Base-by-base conservation (phyloP, 2,113 vertebrate genomes). In the Brevimyrus niger region DNA sequence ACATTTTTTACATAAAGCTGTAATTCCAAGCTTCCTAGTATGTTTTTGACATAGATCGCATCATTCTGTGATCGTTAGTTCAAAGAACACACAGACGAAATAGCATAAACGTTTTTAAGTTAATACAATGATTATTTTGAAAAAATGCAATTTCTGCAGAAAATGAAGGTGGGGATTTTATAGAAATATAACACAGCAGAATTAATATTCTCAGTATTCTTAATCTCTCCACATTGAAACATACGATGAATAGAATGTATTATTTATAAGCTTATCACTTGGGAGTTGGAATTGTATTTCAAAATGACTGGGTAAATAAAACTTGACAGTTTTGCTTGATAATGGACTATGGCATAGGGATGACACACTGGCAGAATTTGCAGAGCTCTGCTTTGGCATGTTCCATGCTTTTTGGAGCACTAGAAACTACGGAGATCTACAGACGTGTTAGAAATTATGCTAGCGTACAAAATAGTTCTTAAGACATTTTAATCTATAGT, bases 301-400 rank as follows among this genome's bases (percentile, higher is more conserved):
- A 93, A 95, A 94, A 88, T 94, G 91, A 91, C 95, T 95, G 94
- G 93, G 95, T 95, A 92, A 94, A 94, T 94, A 91, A 93, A 92
- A 95, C 93, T 94, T 92, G 94, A 96, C 94, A 94, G 94, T 94
- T 94, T 92, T 91, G 92, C 89, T 46, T 3, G 69, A 90, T 90
- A 80, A 91, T 93, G 92, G 89, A 92, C 91, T 91, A 65, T 73
- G 91, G 89, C 90, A 88, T 91, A 93, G 90, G 91, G 93, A 92
- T 69, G 51, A 27, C 1, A 21, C 35, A 44, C 55, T 15, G 38
- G 35, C 27, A 50, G 1, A 47, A 27, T 53, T 19, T 46, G 55
- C 65, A n/a, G 55, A 47, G 23, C 46, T 76, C 88, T 83, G 35
- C 15, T 46, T 35, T 73, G 55, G 10, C 46, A 35, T 51, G 44